Evolutionary conservation across 1,140 invertebrate species (phyloP).

Genomic region (Drosophila equinoxialis): DNA sequence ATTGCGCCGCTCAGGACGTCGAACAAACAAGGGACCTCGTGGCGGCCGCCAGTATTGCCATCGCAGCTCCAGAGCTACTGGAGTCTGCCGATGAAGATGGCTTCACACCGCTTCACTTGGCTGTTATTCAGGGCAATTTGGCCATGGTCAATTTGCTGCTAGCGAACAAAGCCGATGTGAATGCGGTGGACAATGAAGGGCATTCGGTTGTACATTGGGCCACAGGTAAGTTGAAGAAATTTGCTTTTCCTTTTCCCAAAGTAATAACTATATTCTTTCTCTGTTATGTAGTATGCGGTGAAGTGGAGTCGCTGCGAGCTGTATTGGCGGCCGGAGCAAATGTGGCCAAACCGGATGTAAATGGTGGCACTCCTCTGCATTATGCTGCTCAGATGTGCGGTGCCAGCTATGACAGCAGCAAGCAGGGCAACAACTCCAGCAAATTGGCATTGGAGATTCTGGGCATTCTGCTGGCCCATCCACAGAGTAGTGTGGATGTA

Average conservation of each 20-base stretch:
- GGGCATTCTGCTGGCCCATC: conserved; percentile 90
- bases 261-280: conserved; percentile 3
- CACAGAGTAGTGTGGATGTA: conserved; percentile 91
- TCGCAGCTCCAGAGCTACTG: conserved; percentile 90
- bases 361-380: conserved; percentile 97
- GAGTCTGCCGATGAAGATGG: conserved; percentile 95
- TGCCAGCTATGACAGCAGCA: conserved; percentile 88
- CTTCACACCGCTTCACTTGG: conserved; percentile 95
- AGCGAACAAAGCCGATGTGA: conserved; percentile 92
- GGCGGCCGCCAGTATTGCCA: conserved; percentile 85
- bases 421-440: conserved; percentile 58
- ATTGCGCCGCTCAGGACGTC: conserved; percentile 87
- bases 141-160: conserved; percentile 91
- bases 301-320: conserved; percentile 92
- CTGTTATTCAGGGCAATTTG: conserved; percentile 95
- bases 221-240: conserved; percentile 87
- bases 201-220: conserved; percentile 99
- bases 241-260: neutral
- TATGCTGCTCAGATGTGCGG: conserved; percentile 99
- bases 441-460: conserved; percentile 91
- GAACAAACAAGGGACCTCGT: conserved; percentile 86
- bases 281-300: conserved; percentile 90
- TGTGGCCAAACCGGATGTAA: conserved; percentile 93
- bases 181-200: conserved; percentile 94
- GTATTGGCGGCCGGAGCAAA: conserved; percentile 92